Conservation (phyloP, 2,113 vertebrate species). For the Tragulus kanchil region DNA sequence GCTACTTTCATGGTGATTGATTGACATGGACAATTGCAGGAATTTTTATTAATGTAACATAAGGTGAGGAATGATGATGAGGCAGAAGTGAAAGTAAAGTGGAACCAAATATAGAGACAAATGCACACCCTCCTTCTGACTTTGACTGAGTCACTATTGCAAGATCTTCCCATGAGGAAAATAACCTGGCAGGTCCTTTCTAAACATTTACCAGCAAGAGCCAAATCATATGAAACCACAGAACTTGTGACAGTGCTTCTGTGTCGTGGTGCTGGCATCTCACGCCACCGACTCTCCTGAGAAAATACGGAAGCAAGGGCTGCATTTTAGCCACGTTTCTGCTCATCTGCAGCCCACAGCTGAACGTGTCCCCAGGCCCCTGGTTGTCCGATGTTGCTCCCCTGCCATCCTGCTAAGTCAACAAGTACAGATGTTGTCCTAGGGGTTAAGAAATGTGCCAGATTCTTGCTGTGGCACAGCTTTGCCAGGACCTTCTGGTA, state of each 20-base stretch:
- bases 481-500: neutral
- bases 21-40: neutral
- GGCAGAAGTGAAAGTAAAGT: neutral
- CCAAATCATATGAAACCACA: neutral
- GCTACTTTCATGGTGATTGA: neutral
- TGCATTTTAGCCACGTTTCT: neutral
- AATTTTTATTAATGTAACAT: neutral
- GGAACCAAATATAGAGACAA: neutral
- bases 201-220: neutral
- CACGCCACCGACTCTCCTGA: neutral
- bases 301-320: neutral
- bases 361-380: neutral
- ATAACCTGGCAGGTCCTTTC: neutral
- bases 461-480: neutral
- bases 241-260: neutral
- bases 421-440: neutral
- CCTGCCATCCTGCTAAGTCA: neutral
- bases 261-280: too few species aligned
- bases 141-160: neutral
- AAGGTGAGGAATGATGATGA: neutral
- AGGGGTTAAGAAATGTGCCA: neutral
- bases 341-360: neutral
- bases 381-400: fast-evolving
- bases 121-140: neutral
- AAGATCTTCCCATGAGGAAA: neutral